These are phyloP conservation scores for Alcis repandata DNA, from an alignment of 2,888 invertebrate species.

Conservation along the genomic window DNA sequence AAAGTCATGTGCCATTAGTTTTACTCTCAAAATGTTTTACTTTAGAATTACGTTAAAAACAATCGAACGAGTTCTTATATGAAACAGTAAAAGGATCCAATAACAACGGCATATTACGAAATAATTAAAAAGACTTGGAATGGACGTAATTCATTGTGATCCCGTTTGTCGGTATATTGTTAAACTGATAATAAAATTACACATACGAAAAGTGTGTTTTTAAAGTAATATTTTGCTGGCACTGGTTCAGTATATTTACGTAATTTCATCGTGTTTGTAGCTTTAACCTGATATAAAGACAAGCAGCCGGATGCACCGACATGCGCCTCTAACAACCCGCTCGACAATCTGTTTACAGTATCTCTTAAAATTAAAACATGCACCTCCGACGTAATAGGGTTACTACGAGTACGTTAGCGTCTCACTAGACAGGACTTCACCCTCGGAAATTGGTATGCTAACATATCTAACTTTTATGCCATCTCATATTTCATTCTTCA, in stretches of 20 bases:
- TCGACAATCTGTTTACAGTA: slow-evolving; percentile 70
- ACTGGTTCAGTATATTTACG: slow-evolving; percentile 40
- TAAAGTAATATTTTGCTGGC: slow-evolving; percentile 29
- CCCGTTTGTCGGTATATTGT: background rate
- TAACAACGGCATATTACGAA: background rate
- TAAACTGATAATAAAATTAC: too few species aligned
- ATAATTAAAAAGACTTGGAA: too few species aligned
- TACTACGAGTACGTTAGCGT: slow-evolving; percentile 17
- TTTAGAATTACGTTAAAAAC: background rate
- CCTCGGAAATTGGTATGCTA: slow-evolving; percentile 22
- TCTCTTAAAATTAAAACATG: slow-evolving; percentile 70
- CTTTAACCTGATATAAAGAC: slow-evolving; percentile 47
- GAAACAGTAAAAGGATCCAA: background rate
- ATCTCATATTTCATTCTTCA: slow-evolving; percentile 44
- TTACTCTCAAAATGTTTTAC: background rate
- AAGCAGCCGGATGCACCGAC: slow-evolving; percentile 36
- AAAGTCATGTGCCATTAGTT: background rate
- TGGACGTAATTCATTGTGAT: too few species aligned
- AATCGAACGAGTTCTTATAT: background rate
- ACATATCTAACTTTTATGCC: slow-evolving; percentile 14
- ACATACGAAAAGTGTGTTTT: slow-evolving; percentile 18
- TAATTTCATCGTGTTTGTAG: slow-evolving; percentile 47
- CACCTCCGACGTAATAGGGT: slow-evolving; percentile 51
- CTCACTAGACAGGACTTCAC: background rate
- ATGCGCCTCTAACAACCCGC: slow-evolving; percentile 56